Percentiles rank a stretch among this genome's conserved stretches.
Conservation (phyloP, 2,888 invertebrate species). For the Drosophila nigricruria region DNA sequence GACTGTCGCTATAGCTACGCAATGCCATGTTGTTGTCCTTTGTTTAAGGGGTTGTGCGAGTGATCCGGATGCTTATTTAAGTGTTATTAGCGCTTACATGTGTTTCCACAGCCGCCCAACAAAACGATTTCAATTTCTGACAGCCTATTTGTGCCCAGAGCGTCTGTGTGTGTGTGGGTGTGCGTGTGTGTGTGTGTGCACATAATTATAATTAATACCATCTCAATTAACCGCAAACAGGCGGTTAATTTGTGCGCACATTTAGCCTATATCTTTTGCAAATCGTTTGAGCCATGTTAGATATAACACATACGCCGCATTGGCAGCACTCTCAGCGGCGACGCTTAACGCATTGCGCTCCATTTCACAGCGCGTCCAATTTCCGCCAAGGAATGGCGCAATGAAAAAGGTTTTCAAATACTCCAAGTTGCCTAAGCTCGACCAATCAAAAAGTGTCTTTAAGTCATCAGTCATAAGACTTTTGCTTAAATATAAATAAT, state of each 20-base stretch:
- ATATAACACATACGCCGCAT: constrained; percentile 53
- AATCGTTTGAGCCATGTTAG: constrained; percentile 40
- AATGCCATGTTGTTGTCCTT: constrained; percentile 9
- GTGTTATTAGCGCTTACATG: constrained; percentile 79
- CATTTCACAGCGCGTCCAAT: constrained; percentile 53
- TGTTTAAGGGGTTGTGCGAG: constrained; percentile 32
- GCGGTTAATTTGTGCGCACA: constrained; percentile 72
- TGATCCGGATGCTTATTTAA: constrained; percentile 63
- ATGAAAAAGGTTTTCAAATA: constrained; percentile 1
- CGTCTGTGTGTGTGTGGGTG: constrained; percentile 13
- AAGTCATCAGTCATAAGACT: not conserved
- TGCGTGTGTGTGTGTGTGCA: constrained; percentile 28
- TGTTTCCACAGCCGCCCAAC: constrained; percentile 58
- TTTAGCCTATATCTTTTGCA: constrained; percentile 59
- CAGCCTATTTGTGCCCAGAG: constrained; percentile 45
- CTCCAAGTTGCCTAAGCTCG: not conserved
- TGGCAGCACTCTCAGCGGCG: constrained; percentile 4
- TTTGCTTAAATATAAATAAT: not conserved
- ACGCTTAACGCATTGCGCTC: constrained; percentile 27
- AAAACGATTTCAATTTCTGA: constrained; percentile 76
- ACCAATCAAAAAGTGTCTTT: not conserved
- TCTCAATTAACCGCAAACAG: constrained; percentile 81
- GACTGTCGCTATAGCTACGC: constrained; percentile 15
- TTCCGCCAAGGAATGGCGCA: constrained; percentile 51
- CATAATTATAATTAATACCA: constrained; percentile 75